Evolutionary conservation across 2,113 vertebrate species (phyloP), one percentile per base, ranked within the genome.

Genomic region (Pygoscelis adeliae): DNA sequence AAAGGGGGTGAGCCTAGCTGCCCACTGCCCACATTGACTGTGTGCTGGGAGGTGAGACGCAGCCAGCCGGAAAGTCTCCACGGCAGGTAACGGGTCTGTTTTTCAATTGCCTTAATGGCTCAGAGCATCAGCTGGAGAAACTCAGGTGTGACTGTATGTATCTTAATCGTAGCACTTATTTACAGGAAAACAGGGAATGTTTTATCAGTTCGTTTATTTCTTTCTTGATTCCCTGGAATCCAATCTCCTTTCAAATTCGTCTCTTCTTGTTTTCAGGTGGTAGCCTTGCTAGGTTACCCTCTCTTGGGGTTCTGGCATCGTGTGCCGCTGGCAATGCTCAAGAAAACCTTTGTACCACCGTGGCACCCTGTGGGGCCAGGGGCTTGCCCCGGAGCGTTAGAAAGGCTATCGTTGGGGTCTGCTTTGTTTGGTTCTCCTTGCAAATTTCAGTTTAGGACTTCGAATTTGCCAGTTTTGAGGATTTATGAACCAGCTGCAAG

Each of bases 191-290:
- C 22, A 3, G 34, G 38, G n/a, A 6, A 11, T 4, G 4, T 30
- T 55, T 29, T 10, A 32, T 10, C 38, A 4, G 11, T 32, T n/a
- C 12, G 8, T n/a, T 46, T 52, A 0, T 53, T 34, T 25, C n/a
- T 66, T 36, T 15, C 32, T 46, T 16, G 26, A 26, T 38, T 25
- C 26, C 8, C 42, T 40, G 83, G 20, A n/a, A 50, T 34, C 63
- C 66, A 25, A 0, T 2, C 34, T 63, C 23, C 40, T 50, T 52
- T n/a, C 25, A 2, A 5, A 5, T 1, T 0, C 14, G 6, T 17
- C 11, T 2, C 8, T 7, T 42, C 0, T 6, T 3, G 0, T 10
- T 63, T 19, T 19, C 18, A 3, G 14, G 53, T 22, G 23, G 36
- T 13, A 8, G 16, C 50, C 30, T n/a, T 6, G 8, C 58, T 10